A percentile compares a stretch with the other conserved stretches of the same genome.
Evolutionary conservation across 2,797 vertebrate genomes (phyloP).

Genomic region (Acipenser ruthenus): DNA sequence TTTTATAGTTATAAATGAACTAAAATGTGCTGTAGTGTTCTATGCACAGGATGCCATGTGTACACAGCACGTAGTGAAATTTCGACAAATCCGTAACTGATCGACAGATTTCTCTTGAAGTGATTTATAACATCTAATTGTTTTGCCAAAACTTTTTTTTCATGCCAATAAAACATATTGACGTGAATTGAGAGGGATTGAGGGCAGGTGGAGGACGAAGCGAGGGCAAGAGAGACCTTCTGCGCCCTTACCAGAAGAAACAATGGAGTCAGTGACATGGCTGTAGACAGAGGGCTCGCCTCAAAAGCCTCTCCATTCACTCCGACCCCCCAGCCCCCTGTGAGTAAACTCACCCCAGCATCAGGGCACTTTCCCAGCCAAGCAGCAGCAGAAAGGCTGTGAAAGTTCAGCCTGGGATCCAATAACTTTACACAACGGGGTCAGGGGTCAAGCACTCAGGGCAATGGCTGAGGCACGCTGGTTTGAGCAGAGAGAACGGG

Average conservation of each 20-base stretch:
- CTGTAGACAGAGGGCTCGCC: slow-evolving; percentile 40
- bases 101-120: no score
- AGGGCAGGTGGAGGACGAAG: no score
- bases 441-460: slow-evolving; percentile 51
- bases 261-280: slow-evolving; percentile 2
- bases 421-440: slow-evolving; percentile 67
- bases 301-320: slow-evolving; percentile 55
- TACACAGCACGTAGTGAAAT: no score
- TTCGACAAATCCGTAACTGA: no score
- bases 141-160: no score
- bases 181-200: neutral
- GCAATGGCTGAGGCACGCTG: slow-evolving; percentile 32
- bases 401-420: slow-evolving; percentile 58
- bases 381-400: slow-evolving; percentile 39
- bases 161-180: neutral
- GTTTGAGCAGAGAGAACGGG: slow-evolving; percentile 22
- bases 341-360: slow-evolving; percentile 20
- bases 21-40: no score
- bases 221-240: no score
- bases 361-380: slow-evolving; percentile 64
- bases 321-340: slow-evolving; percentile 37
- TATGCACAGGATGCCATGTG: no score
- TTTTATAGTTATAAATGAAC: no score
- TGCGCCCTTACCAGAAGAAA: no score
- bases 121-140: no score